phyloP scores from a whole-genome alignment of 2,888 invertebrate species.

The Pristionchus fissidentatus region DNA sequence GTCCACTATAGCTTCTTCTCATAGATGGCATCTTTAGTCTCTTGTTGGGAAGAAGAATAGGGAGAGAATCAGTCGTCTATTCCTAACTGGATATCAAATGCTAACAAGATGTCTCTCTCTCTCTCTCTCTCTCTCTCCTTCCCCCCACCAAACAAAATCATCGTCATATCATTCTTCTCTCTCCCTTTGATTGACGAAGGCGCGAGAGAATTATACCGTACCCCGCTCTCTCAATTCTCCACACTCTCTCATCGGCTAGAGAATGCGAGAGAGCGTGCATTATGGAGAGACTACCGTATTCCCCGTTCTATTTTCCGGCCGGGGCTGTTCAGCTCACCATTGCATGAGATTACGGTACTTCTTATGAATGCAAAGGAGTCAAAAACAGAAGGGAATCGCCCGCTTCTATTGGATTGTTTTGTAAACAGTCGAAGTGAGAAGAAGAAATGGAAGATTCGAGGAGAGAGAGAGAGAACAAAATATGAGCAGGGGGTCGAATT shows the following conservation, averaged over 20 bases:
- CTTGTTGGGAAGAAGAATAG: too few relatives aligned
- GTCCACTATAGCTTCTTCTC: too few relatives aligned
- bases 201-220: slow-evolving; percentile 10
- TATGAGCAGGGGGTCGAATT: slow-evolving; percentile 12
- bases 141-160: neutral
- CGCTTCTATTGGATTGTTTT: neutral
- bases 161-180: slow-evolving; percentile 38
- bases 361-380: neutral
- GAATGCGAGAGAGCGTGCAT: neutral
- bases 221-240: too few relatives aligned
- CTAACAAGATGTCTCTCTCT: slow-evolving; percentile 36
- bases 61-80: slow-evolving; percentile 9
- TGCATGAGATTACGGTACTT: slow-evolving; percentile 23
- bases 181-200: slow-evolving; percentile 19
- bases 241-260: too few relatives aligned
- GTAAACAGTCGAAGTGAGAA: slow-evolving; percentile 3
- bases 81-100: slow-evolving; percentile 14
- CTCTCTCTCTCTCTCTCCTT: slow-evolving; percentile 21
- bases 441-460: neutral
- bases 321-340: neutral
- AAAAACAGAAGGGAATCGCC: neutral
- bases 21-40: too few relatives aligned
- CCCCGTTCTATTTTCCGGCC: neutral
- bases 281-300: too few relatives aligned
- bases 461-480: neutral